A percentile compares a stretch with the other conserved stretches of the same genome.
Evolutionary conservation across 2,113 vertebrate species (phyloP).

Genomic region (Scatophagus argus): DNA sequence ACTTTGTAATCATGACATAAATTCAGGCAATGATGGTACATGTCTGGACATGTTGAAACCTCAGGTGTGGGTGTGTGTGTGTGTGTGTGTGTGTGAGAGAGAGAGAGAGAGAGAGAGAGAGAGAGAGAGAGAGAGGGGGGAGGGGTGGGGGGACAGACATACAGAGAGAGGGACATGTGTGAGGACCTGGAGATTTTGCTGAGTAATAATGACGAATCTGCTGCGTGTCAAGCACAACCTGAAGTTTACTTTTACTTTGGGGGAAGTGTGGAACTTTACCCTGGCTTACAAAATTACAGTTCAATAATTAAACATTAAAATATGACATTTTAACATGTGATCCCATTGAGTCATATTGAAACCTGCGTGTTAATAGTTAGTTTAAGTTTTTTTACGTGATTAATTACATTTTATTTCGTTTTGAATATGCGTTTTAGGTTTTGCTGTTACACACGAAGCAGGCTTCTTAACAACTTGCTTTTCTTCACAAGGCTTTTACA

Average conservation of each 20-base stretch:
- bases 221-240: not conserved
- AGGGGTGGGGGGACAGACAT: too few species aligned
- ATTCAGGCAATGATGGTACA: too few species aligned
- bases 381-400: too few species aligned
- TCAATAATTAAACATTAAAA: not conserved
- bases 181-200: slow-evolving; percentile 8
- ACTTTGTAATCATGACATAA: not conserved
- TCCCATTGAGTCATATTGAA: too few species aligned
- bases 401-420: too few species aligned
- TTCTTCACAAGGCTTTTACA: not conserved
- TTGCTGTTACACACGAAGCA: too few species aligned
- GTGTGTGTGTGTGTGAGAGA: not conserved
- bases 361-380: not conserved
- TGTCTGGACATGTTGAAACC: not conserved
- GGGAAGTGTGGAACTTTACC: too few species aligned
- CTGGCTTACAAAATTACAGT: not conserved
- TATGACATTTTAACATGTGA: not conserved
- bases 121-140: not conserved
- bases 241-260: too few species aligned
- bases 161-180: too few species aligned
- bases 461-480: too few species aligned
- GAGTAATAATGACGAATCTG: not conserved
- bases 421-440: too few species aligned
- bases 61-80: too few species aligned
- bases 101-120: not conserved